Base-by-base conservation (phyloP, 1,140 invertebrate species). In the Marisa cornuarietis region DNA sequence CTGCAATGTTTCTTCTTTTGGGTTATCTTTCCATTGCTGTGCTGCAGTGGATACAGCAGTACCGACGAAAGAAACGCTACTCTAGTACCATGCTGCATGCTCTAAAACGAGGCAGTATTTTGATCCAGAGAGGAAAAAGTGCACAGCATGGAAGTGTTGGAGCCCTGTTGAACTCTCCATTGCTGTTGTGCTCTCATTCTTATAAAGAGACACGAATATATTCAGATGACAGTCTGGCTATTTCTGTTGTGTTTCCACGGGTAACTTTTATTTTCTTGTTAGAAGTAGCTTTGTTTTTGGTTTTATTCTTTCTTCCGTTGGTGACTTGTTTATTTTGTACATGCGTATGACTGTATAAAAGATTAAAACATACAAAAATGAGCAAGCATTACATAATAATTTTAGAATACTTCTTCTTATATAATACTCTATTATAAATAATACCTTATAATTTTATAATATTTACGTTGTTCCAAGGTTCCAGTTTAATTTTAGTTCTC, bases 11-110 rank as follows among this genome's bases (percentile, higher is more conserved):
- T 62, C 69, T 79, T 24, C 20, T 54, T 0, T 31, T 79, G 0
- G 78, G 69, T 3, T 73, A 73, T 42, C 42, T 79, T 61, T 79
- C 76, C 49, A 66, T 77, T 20, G 76, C 78, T 20, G 31, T 79
- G 26, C 31, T 79, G 10, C 58, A 79, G 71, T 61, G 54, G 71
- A 63, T 72, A 49, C 69, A 71, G 20, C 78, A 49, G 22, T 79
- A 31, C 63, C 71, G 66, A 14, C 71, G 78, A 11, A 54, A 31
- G n/a, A 16, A 7, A 9, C 71, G 22, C 16, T 74, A 73, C 51
- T 24, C 62, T 7, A 16, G 22, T 5, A 42, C 61, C 58, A 73
- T 79, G 71, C 61, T 72, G 61, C 58, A 69, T 16, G 78, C 71
- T 11, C 49, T 79, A 20, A 42, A 71, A 18, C 61, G 22, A 51